Base-by-base conservation (phyloP, 2,113 vertebrate species). In the Cephalopholis sonnerati region DNA sequence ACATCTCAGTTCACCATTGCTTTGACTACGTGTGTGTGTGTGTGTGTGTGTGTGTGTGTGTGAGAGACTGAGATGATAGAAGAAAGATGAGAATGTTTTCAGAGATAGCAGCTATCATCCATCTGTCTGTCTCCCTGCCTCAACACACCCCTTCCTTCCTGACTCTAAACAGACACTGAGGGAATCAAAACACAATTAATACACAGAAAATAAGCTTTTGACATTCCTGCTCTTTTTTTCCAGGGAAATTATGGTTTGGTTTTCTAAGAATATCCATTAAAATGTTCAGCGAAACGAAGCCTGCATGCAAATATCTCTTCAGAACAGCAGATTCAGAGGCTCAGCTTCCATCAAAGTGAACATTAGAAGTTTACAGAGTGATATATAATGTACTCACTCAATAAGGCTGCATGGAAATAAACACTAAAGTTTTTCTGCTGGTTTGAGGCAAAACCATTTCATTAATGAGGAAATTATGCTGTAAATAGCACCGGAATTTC, bases 61-160 rank as follows among this genome's bases (percentile, higher is more conserved):
- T n/a, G 48, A 29, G n/a, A 29, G 50, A 71, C 20, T 27, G 46
- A 46, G 16, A 80, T n/a, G n/a, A 46, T 2, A 46, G 22, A 79
- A 71, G 80, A 66, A 51, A 22, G 6, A 29, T 36, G 15, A 39
- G 50, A 29, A 54, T 87, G 64, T 88, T 79, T 79, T 76, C 50
- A 55, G 74, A 77, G 79, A 90, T 69, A 83, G 61, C 84, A 72
- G 70, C 54, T 74, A 79, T 58, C 82, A 62, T 80, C 80, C 80
- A 86, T 89, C 88, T 87, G 73, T 39, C 54, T 3, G 11, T 74
- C 27, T 79, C 3, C 48, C 69, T 79, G 80, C 70, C 59, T 11
- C 67, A 17, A 54, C 75, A 62, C 50, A 70, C 4, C 66, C 48
- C 74, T 79, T 55, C 81, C 63, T 77, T 41, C 68, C 27, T 0